A percentile compares a stretch with the other conserved stretches of the same genome.
Evolutionary conservation across 2,113 vertebrate genomes (phyloP).

Genomic region (Corvus cornix): DNA sequence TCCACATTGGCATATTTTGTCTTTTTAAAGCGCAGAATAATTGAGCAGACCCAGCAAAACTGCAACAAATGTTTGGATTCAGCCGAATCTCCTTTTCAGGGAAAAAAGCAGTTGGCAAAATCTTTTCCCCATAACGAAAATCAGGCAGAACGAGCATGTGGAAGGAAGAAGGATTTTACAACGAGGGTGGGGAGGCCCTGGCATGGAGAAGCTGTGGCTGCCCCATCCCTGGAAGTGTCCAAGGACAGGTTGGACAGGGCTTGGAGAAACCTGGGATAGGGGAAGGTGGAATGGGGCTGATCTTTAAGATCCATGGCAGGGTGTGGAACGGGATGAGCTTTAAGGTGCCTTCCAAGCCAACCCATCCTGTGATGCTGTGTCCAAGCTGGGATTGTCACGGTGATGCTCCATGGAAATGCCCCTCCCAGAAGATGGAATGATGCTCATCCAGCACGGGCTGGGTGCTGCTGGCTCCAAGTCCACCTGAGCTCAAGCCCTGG

Average conservation of each 20-base stretch:
- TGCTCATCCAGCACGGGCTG: accelerated
- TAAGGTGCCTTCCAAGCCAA: neutral
- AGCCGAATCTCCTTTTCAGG: neutral
- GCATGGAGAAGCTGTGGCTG: neutral
- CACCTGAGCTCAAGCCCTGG: accelerated
- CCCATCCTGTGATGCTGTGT: neutral
- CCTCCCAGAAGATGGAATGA: neutral
- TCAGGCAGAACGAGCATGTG: neutral
- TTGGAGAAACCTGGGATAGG: neutral
- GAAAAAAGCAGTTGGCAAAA: neutral
- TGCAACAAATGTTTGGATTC: neutral
- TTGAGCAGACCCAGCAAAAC: constrained; percentile 39
- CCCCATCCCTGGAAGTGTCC: neutral
- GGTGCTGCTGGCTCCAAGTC: neutral
- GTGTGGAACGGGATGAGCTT: accelerated
- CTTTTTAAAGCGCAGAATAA: neutral
- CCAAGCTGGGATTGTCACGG: neutral
- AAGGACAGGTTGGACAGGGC: neutral
- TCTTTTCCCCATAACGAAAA: neutral
- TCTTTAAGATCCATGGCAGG: neutral
- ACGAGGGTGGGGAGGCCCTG: neutral
- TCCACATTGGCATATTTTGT: constrained; percentile 34
- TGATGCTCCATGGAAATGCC: neutral
- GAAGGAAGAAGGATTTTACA: neutral
- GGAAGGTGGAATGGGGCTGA: neutral